phyloP scores from a whole-genome alignment of 2,113 vertebrate genomes.

The Mobula birostris region DNA sequence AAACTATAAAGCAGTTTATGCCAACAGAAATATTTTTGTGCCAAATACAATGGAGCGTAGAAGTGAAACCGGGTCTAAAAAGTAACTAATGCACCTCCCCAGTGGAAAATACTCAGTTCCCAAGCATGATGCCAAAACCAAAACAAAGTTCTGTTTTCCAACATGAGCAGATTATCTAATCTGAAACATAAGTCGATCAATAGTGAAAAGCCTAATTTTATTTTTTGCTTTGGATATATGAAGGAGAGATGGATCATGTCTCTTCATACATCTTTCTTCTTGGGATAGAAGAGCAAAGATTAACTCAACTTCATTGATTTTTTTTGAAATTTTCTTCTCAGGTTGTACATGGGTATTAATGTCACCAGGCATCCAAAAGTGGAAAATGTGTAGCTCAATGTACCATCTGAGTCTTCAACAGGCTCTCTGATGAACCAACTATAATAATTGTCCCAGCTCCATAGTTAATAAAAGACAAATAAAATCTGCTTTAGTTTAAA shows the following conservation, averaged over 20 bases:
- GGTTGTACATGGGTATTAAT: background rate
- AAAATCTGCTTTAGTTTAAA: background rate
- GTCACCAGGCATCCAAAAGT: background rate
- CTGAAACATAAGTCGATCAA: background rate
- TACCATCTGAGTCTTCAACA: background rate
- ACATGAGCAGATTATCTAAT: background rate
- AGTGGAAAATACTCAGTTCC: background rate
- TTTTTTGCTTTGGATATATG: background rate
- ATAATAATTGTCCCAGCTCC: background rate
- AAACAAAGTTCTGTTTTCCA: background rate
- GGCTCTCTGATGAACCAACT: background rate
- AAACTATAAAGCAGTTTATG: background rate
- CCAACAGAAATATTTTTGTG: background rate
- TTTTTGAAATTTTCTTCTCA: background rate
- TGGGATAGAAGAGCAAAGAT: background rate
- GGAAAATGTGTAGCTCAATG: background rate
- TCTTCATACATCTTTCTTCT: background rate
- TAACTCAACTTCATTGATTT: background rate
- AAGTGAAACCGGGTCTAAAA: background rate
- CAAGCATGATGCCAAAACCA: background rate
- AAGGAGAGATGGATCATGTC: background rate
- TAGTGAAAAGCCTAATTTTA: background rate
- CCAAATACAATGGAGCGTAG: background rate
- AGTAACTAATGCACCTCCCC: background rate
- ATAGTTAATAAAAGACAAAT: too few relatives aligned